Evolutionary conservation across 2,113 vertebrate genomes (phyloP), one percentile per base, ranked within the genome.

Genomic region (Malurus alboscapulatus): DNA sequence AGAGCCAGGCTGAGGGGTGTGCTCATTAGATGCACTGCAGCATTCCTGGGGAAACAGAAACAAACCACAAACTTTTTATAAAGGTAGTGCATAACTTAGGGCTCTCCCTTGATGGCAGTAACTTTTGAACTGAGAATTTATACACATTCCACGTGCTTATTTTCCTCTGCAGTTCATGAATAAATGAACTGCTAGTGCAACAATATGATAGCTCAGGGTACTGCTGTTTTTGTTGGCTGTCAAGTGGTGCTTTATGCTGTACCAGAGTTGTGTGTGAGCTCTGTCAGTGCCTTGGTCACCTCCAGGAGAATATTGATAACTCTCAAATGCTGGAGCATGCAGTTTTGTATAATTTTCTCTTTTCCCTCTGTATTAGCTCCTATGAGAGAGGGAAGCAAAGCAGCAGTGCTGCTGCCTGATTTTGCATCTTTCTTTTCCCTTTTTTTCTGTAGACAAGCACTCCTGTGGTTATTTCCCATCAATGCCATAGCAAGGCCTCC

Each of bases 131-230:
- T 88, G 72, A 54, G 71, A 88, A 94, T 94, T 95, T 89, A 83
- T 91, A 95, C 32, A 75, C 94, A 86, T 90, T 95, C 76, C 92
- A 84, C 45, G n/a, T 84, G 87, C 93, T 94, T 96, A 84, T 96
- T 95, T 96, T 93, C 61, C 91, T 93, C 89, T 88, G 89, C 91
- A 90, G 75, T 92, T 95, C 93, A 95, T 96, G 93, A 96, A 95
- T 96, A 96, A 94, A 95, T 95, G 95, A 96, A 94, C 85, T 88
- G 59, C 14, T 87, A 53, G 75, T 81, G 72, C 63, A 95, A 87
- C 78, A 92, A 51, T 42, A 50, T 79, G 69, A 34, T 10, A 79
- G 58, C 59, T 72, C 76, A 71, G 45, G 32, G 67, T 84, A 25
- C 57, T 81, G 92, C 76, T 53, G 75, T 18, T 95, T 88, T 84